phyloP scores from a whole-genome alignment of 2,113 vertebrate genomes.

The Gracilinanus agilis region DNA sequence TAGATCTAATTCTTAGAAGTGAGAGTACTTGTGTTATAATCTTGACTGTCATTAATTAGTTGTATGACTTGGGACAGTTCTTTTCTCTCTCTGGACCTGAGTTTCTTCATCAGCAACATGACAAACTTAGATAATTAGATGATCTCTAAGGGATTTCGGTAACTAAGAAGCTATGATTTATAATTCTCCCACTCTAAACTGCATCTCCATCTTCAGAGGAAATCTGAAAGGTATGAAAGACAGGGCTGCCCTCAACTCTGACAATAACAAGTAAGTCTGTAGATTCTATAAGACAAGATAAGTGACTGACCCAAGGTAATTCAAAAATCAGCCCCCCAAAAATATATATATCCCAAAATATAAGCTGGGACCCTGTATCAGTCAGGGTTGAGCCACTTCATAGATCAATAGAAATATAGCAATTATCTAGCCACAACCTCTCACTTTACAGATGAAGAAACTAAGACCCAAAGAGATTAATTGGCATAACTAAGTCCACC shows the following conservation, averaged over 20 bases:
- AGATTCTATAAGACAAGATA: slow-evolving; percentile 32
- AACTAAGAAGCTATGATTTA: neutral
- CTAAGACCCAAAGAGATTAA: neutral
- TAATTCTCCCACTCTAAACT: neutral
- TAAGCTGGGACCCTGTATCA: neutral
- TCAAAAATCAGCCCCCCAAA: slow-evolving; percentile 33
- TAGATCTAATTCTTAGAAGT: neutral
- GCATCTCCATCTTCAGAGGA: neutral
- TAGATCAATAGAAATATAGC: neutral
- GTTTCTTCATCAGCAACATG: neutral
- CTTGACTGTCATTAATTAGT: neutral
- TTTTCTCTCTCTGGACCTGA: neutral
- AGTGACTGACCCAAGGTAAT: neutral
- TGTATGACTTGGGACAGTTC: neutral
- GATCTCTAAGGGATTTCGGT: neutral
- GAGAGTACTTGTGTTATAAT: neutral
- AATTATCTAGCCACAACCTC: neutral
- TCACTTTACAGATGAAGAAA: neutral
- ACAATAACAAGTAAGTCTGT: slow-evolving; percentile 41
- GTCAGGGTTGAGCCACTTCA: neutral
- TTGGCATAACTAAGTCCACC: neutral
- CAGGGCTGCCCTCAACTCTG: slow-evolving; percentile 17
- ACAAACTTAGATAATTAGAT: neutral
- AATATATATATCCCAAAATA: slow-evolving; percentile 37
- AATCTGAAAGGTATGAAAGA: neutral